Evolutionary conservation across 2,113 vertebrate genomes (phyloP).

Genomic region (Narcine bancroftii): DNA sequence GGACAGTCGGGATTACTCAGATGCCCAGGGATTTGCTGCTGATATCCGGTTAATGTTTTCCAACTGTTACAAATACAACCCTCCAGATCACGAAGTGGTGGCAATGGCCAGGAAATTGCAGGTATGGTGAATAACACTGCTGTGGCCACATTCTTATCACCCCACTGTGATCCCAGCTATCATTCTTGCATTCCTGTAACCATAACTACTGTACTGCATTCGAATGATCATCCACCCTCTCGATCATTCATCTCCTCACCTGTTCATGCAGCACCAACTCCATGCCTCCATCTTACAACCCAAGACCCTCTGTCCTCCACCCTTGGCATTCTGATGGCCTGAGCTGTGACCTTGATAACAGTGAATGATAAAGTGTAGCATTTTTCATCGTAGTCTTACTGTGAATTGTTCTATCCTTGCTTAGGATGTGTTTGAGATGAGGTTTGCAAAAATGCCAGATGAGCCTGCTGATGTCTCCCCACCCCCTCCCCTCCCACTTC

Average conservation of each 20-base stretch:
- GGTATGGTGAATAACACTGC: slow-evolving; percentile 53
- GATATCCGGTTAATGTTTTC: slow-evolving; percentile 95
- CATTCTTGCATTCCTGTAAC: too few species aligned
- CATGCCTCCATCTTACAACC: too few species aligned
- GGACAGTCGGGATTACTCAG: slow-evolving; percentile 77
- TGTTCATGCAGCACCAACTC: too few species aligned
- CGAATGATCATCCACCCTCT: too few species aligned
- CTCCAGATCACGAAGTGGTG: slow-evolving; percentile 80
- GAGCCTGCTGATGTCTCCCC: slow-evolving; percentile 58
- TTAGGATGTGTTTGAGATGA: slow-evolving; percentile 89
- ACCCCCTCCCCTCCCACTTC: slow-evolving; percentile 48
- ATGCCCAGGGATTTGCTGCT: slow-evolving; percentile 78
- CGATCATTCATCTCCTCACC: too few species aligned
- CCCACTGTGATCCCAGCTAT: neutral
- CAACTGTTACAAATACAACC: slow-evolving; percentile 98
- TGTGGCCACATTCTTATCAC: neutral
- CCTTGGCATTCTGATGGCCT: too few species aligned
- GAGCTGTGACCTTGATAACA: neutral
- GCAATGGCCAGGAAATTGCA: slow-evolving; percentile 84
- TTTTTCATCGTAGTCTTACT: neutral
- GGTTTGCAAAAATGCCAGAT: slow-evolving; percentile 87
- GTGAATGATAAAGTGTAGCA: too few species aligned
- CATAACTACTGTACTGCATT: too few species aligned
- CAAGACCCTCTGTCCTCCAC: too few species aligned
- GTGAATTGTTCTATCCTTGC: neutral